phyloP scores from a whole-genome alignment of 1,140 invertebrate species.

The Drosophila guanche region DNA sequence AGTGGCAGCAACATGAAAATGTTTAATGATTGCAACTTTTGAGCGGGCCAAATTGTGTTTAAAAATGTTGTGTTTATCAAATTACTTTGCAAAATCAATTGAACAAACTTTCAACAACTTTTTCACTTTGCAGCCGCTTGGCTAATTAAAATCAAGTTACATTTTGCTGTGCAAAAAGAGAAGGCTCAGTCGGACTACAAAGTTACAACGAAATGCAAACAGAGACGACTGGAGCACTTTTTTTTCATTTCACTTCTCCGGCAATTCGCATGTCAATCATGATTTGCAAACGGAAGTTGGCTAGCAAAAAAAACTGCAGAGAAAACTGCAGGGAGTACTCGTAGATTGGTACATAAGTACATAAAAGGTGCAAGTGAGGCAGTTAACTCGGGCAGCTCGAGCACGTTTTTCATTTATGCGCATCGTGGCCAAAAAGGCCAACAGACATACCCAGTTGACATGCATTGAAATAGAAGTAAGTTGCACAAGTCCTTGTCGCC shows the following conservation, averaged over 20 bases:
- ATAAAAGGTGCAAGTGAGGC: conserved; percentile 46
- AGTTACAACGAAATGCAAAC: conserved; percentile 51
- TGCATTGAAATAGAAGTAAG: conserved; percentile 62
- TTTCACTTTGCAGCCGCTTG: conserved; percentile 10
- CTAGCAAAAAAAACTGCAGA: conserved; percentile 4
- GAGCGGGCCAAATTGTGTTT: conserved; percentile 44
- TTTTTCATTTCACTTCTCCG: conserved; percentile 16
- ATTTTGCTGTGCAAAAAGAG: conserved; percentile 25
- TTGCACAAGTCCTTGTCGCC: conserved; percentile 45
- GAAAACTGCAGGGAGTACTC: conserved; percentile 7
- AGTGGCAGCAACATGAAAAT: conserved; percentile 40
- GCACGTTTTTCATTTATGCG: conserved; percentile 76
- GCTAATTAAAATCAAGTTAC: conserved; percentile 57
- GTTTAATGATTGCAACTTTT: conserved; percentile 36
- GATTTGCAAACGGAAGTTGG: conserved; percentile 54
- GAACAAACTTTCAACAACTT: conserved; percentile 25
- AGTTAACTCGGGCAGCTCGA: conserved; percentile 46
- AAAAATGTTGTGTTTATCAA: conserved; percentile 49
- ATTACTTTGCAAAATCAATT: conserved; percentile 41
- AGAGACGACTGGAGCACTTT: conserved; percentile 23
- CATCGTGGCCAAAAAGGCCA: conserved; percentile 49
- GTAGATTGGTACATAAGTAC: conserved; percentile 11
- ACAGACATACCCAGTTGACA: conserved; percentile 63
- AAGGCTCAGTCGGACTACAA: not conserved
- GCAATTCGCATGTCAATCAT: conserved; percentile 72